These are phyloP conservation scores for Orientallactaga bullata DNA, from an alignment of 2,113 vertebrate genomes.

Conservation along the genomic window DNA sequence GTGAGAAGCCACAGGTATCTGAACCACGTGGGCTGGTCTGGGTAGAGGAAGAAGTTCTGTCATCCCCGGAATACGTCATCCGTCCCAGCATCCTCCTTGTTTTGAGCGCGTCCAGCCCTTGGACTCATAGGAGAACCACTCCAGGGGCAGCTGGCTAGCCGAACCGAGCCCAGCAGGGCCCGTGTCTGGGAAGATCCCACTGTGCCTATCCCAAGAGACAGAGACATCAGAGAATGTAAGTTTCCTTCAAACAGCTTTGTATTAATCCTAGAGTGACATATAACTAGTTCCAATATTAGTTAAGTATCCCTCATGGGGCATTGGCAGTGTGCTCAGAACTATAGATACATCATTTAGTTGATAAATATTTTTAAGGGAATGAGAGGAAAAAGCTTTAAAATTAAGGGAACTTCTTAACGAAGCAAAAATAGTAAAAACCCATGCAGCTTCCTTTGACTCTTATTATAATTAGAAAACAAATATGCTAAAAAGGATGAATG, in stretches of 20 bases:
- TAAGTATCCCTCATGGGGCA: not conserved
- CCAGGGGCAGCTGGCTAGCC: not conserved
- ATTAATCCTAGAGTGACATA: not conserved
- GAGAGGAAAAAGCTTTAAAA: not conserved
- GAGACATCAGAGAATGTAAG: not conserved
- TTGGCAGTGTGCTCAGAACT: not conserved
- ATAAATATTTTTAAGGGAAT: not conserved
- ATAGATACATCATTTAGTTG: not conserved
- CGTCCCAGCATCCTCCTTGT: no score
- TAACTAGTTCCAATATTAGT: no score
- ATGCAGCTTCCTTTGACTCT: not conserved
- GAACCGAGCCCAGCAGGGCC: not conserved
- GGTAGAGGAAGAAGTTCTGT: not conserved
- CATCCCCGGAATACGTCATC: not conserved
- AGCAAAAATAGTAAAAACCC: not conserved
- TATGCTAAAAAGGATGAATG: not conserved
- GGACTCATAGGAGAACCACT: not conserved
- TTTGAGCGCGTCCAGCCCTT: not conserved
- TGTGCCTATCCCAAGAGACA: not conserved
- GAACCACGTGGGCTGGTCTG: rapidly evolving
- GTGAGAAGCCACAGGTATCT: not conserved
- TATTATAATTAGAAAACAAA: not conserved
- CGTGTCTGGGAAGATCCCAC: not conserved
- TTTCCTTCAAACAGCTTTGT: not conserved
- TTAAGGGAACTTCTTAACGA: not conserved